Base-by-base conservation (phyloP, 1,140 invertebrate species). In the Phymorhynchus buccinoides region DNA sequence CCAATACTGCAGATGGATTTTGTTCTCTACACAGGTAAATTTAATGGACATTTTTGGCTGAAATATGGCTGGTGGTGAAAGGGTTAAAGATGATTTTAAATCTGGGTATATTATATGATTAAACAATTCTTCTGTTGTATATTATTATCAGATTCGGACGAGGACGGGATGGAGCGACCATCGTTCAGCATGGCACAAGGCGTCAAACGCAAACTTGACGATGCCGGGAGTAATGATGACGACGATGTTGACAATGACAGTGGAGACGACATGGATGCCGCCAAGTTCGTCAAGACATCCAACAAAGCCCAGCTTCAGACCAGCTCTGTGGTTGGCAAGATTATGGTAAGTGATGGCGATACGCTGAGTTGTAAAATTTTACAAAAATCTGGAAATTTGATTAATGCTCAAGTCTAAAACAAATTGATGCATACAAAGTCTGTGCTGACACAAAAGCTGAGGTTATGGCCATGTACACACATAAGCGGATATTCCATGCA, bases 331-430 rank as follows among this genome's bases (percentile, higher is more conserved):
- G 84, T 79, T 62, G 75, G 27, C 35, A 84, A 84, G 78, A 84
- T 84, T 75, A 84, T 84, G 84, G 84, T 84, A n/a, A 30, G 75
- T 77, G 1, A 22, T 73, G 1, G 68, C 30, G n/a, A n/a, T n/a
- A n/a, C n/a, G n/a, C n/a, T n/a, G n/a, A n/a, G n/a, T n/a, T n/a
- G n/a, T n/a, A n/a, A n/a, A n/a, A n/a, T n/a, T n/a, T n/a, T n/a
- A n/a, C n/a, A n/a, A n/a, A n/a, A n/a, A n/a, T n/a, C n/a, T n/a
- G n/a, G n/a, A n/a, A n/a, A n/a, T n/a, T n/a, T n/a, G n/a, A n/a
- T n/a, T n/a, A n/a, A n/a, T n/a, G n/a, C n/a, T n/a, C n/a, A n/a
- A n/a, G n/a, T n/a, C n/a, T n/a, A n/a, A n/a, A n/a, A n/a, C n/a
- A n/a, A n/a, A n/a, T n/a, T n/a, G n/a, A n/a, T n/a, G n/a, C n/a